Conservation (phyloP, 2,888 invertebrate genomes). For the Sialis lutaria region DNA sequence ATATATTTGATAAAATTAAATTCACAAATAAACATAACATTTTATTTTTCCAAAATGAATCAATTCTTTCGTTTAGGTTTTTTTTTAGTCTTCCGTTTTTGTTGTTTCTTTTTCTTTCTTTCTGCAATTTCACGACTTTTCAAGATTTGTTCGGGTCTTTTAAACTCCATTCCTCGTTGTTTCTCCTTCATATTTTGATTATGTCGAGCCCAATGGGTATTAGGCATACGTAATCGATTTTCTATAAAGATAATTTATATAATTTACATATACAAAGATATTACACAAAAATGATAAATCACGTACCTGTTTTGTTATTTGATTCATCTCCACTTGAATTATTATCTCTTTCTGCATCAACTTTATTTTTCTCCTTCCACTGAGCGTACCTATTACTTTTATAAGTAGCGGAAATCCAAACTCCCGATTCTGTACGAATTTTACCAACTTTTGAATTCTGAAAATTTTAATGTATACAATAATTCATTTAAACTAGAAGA, state of each 20-base stretch:
- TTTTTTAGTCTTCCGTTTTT: conserved; percentile 20
- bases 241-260: neutral
- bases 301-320: neutral
- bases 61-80: neutral
- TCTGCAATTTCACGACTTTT: conserved; percentile 49
- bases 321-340: conserved; percentile 29
- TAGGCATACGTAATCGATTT: conserved; percentile 25
- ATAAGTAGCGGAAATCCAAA: conserved; percentile 84
- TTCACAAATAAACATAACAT: too few relatives aligned
- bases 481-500: neutral
- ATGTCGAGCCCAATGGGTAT: conserved; percentile 63
- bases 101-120: conserved; percentile 36
- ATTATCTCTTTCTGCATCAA: conserved; percentile 24
- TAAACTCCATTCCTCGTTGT: conserved; percentile 39
- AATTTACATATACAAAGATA: too few relatives aligned
- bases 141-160: conserved; percentile 58
- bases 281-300: neutral
- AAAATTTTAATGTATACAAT: conserved; percentile 11
- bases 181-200: conserved; percentile 53
- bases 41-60: too few relatives aligned
- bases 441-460: conserved; percentile 45
- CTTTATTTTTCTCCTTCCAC: conserved; percentile 67
- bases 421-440: conserved; percentile 91
- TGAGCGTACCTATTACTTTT: conserved; percentile 78
- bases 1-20: too few relatives aligned